A percentile compares a stretch with the other conserved stretches of the same genome.
Conservation (phyloP, 1,140 invertebrate genomes). For the Meloidogyne floridensis region DNA sequence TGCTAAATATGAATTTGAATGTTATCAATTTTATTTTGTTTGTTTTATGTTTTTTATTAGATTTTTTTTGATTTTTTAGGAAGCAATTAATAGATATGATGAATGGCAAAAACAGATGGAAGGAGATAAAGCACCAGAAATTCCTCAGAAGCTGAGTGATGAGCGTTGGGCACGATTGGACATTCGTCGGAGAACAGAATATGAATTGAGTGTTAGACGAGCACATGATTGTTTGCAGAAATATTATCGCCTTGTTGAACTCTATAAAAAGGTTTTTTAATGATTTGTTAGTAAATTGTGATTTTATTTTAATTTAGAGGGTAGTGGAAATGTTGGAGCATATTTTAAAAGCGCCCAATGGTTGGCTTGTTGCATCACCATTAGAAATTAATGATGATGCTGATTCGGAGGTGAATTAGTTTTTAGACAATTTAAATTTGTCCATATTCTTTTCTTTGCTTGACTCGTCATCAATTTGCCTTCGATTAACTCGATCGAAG, state of each 20-base stretch:
- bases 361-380: slow-evolving; percentile 38
- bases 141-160: slow-evolving; percentile 44
- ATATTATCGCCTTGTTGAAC: slow-evolving; percentile 35
- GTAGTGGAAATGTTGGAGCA: slow-evolving; percentile 46
- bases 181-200: slow-evolving; percentile 43
- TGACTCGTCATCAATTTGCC: too few relatives aligned
- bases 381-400: slow-evolving; percentile 30
- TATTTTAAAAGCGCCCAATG: slow-evolving; percentile 29
- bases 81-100: slow-evolving; percentile 44
- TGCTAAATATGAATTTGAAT: slow-evolving; percentile 43
- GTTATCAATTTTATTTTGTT: slow-evolving; percentile 49
- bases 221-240: slow-evolving; percentile 48
- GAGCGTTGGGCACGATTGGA: slow-evolving; percentile 51
- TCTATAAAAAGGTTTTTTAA: slow-evolving; percentile 40
- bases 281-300: neutral
- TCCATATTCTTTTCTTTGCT: too few relatives aligned
- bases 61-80: slow-evolving; percentile 18
- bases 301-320: slow-evolving; percentile 25
- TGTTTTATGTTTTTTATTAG: slow-evolving; percentile 17
- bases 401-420: slow-evolving; percentile 12
- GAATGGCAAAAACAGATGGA: slow-evolving; percentile 40
- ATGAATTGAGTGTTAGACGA: slow-evolving; percentile 47
- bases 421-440: too few relatives aligned
- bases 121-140: slow-evolving; percentile 33
- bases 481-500: too few relatives aligned